Percentiles rank a stretch among this genome's conserved stretches.
These are phyloP conservation scores for Protobothrops mucrosquamatus DNA, from an alignment of 2,113 vertebrate species.

Conservation along the genomic window DNA sequence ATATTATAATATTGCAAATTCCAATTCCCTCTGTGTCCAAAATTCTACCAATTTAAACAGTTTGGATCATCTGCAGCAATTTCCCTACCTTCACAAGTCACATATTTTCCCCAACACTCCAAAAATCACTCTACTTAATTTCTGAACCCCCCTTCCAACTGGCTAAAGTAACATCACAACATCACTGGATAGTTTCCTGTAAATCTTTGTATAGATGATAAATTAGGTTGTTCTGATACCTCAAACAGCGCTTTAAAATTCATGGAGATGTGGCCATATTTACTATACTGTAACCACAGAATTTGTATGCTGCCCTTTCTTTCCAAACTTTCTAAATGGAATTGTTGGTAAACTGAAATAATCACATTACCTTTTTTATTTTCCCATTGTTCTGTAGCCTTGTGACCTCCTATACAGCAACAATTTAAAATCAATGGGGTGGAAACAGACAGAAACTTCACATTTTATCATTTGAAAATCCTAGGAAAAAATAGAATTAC, in stretches of 20 bases:
- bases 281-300: background rate
- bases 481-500: background rate
- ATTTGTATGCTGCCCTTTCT: background rate
- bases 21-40: background rate
- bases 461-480: background rate
- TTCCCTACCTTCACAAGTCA: background rate
- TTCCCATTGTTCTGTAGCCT: background rate
- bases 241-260: background rate
- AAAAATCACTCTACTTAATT: background rate
- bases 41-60: background rate
- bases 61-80: background rate
- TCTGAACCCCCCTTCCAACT: background rate
- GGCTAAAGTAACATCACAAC: background rate
- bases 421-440: background rate
- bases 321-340: background rate
- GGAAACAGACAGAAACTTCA: background rate
- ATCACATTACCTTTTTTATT: background rate
- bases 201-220: background rate
- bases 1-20: background rate
- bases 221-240: background rate
- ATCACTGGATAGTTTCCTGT: background rate
- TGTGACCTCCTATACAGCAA: background rate
- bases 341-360: background rate
- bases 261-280: background rate
- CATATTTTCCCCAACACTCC: background rate